Base-by-base conservation (phyloP, 2,888 invertebrate species). In the Tinea trinotella region DNA sequence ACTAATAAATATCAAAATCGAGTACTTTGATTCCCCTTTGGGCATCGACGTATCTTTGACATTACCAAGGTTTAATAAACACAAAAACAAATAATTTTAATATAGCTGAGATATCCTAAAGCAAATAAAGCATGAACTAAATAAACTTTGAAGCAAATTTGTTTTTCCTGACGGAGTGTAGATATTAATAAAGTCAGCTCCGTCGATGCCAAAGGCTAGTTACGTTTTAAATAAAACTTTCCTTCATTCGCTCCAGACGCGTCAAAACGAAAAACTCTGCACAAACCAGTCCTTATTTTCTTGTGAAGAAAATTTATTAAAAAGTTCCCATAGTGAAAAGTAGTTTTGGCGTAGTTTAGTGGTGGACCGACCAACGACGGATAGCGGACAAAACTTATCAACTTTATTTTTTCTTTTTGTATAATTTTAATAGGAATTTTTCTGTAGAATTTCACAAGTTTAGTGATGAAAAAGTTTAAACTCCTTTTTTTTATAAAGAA, bases 231-330 rank as follows among this genome's bases (percentile, higher is more conserved):
- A 50, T 48, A 18, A 48, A 48, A 48, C 48, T 48, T 48, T 48
- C 18, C 50, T 50, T 48, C 48, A 5, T 24, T 24, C 22, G 19
- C 49, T 49, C 49, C 20, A 19, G 49, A 13, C 50, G 50, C 50
- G 50, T 50, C 50, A 50, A 50, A 50, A 50, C 13, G 50, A 12
- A 50, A 50, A 50, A 50, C 50, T 50, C 24, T n/a, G 6, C 19
- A 17, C 40, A 13, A 22, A 50, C 50, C 15, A 24, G 22, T 50
- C 12, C 13, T 50, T 24, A 13, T 22, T 24, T 48, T 50, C 24
- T 24, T 12, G 1, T 12, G 18, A 50, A 50, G 55, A 56, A 59
- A 59, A 62, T 61, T 64, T 63, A 61, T 64, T 64, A 62, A 62
- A 62, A 64, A 61, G 57, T 61, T 64, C 59, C n/a, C 53, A 53